Base-by-base conservation (phyloP, 2,113 vertebrate genomes). In the Gorsachius goisagi region DNA sequence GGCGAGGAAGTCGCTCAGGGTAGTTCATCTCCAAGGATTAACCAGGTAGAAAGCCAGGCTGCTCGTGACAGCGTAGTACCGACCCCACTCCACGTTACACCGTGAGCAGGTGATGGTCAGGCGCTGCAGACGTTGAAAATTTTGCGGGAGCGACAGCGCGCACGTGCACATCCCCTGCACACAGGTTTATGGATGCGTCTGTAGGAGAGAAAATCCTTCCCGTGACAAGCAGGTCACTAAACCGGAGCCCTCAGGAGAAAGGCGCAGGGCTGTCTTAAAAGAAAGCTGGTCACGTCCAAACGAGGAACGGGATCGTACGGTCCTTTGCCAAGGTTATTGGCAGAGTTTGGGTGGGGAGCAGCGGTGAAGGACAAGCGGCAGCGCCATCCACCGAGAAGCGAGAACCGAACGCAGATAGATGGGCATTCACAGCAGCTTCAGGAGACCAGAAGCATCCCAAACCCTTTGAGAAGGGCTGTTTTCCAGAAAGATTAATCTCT, bases 291-390 rank as follows among this genome's bases (percentile, higher is more conserved):
- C 18, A 6, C 3, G 9, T 39, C n/a, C 30, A 3, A 8, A 6
- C 0, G 17, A 55, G 49, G 56, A 55, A 21, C 2, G 15, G 30
- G 16, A n/a, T 5, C 2, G 4, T 5, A 2, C 3, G 2, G 53
- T 20, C 37, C 62, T 60, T 23, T 1, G 16, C 8, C 9, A 26
- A 26, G 27, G 21, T 8, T 8, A 20, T 27, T 11, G 0, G 58
- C 49, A 20, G 58, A 15, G 37, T 20, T 22, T 18, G 58, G 49
- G 67, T 8, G 47, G 9, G 37, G 32, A 44, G 47, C 30, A 15
- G 72, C 3, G 4, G 49, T 1, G 13, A 49, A 21, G 56, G 49
- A 35, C 49, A 8, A 24, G 32, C 3, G 39, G 20, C 47, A 14
- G 9, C 12, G 0, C 24, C 49, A 3, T 37, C 33, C 33, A 37